These are phyloP conservation scores for Monochamus saltuarius DNA, from an alignment of 1,140 invertebrate species.

Conservation along the genomic window DNA sequence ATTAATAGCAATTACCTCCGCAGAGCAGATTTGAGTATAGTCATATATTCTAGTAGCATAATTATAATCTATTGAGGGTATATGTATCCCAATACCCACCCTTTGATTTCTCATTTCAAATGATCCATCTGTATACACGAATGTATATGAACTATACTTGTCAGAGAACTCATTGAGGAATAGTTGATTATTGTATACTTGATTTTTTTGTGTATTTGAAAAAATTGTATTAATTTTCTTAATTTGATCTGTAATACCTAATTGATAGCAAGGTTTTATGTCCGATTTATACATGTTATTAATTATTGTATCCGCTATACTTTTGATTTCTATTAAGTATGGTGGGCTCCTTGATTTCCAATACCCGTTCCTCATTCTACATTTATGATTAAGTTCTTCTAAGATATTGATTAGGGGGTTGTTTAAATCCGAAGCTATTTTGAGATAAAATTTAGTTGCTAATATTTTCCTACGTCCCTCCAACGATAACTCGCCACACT, in stretches of 20 bases:
- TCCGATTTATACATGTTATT: background rate
- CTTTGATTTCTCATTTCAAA: no score
- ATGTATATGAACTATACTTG: no score
- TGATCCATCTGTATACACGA: no score
- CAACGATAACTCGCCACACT: slow-evolving; percentile 1
- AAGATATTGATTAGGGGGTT: background rate
- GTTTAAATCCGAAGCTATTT: slow-evolving; percentile 1
- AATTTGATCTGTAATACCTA: background rate
- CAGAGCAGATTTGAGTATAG: no score
- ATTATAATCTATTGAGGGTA: no score
- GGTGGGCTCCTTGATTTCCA: background rate
- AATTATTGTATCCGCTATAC: background rate
- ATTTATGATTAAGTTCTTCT: background rate
- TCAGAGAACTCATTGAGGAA: no score
- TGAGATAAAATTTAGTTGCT: slow-evolving; percentile 16
- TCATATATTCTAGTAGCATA: no score
- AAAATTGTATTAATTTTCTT: background rate
- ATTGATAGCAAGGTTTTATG: background rate
- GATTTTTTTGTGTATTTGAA: background rate
- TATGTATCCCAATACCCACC: no score
- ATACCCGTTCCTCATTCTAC: background rate
- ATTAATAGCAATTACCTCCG: no score
- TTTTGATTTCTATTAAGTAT: background rate
- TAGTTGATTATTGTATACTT: slow-evolving; percentile 8
- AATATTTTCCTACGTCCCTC: slow-evolving; percentile 14